Evolutionary conservation across 2,888 invertebrate species (phyloP), one percentile per base, ranked within the genome.

Genomic region (Schizaphis graminum): DNA sequence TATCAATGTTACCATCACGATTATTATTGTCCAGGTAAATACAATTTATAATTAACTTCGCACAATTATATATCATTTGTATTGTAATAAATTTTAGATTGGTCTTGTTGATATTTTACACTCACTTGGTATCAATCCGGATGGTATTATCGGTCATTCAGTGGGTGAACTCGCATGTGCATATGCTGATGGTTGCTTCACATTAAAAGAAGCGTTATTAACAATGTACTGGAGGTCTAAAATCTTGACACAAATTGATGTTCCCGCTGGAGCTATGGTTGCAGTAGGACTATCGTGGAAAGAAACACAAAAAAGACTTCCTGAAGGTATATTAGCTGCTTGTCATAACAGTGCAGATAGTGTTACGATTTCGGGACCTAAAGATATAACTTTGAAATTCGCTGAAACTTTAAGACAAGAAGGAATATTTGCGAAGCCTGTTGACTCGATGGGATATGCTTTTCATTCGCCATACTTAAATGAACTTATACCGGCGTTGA

Each of bases 271-370:
- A 67, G 96, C 96, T 49, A 97, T 97, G 97, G 97, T 97, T 84
- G 97, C 97, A 85, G 96, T 97, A 85, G 97, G 96, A 94, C 53
- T 95, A 85, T 95, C 95, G 1, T 95, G 95, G 94, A 93, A 95
- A 86, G 94, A 95, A 49, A 94, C 95, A 4, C 95, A 95, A 88
- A 92, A 95, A 21, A 94, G 95, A 57, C 92, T 96, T 94, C 97
- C 98, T 0, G 88, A 97, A 47, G 96, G 97, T 47, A 97, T 98
- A 47, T 97, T 97, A 95, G 97, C 98, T 0, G 98, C 98, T 26
- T 98, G 98, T 95, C 98, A 98, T 96, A 98, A 98, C 95, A 97
- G 98, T 2, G 96, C 97, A 10, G 97, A 97, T 95, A 98, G 97
- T 86, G 97, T 97, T 90, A 98, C 98, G 0, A 97, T 98, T 94